These are phyloP conservation scores for Sclerurus mexicanus DNA, from an alignment of 2,113 vertebrate genomes.

Conservation along the genomic window DNA sequence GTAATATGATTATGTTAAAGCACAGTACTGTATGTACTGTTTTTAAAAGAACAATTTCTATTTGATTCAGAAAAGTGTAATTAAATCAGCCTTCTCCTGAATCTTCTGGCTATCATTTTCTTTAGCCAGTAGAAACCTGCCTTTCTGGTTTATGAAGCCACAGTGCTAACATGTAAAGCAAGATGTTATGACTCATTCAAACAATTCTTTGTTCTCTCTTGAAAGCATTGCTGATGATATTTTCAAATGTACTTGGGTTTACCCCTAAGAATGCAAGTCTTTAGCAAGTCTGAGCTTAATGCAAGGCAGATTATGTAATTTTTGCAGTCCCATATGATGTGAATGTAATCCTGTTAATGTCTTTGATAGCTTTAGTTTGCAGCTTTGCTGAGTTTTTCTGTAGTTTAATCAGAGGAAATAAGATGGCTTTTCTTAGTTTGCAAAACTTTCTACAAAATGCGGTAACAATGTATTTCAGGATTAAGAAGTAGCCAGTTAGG, in stretches of 20 bases:
- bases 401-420: not conserved
- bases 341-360: not conserved
- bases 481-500: not conserved
- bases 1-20: not conserved
- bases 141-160: constrained; percentile 69
- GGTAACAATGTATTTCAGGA: not conserved
- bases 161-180: constrained; percentile 48
- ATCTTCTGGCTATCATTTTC: constrained; percentile 49
- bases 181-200: constrained; percentile 68
- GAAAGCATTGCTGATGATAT: constrained; percentile 49
- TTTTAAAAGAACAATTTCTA: not conserved
- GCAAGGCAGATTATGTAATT: constrained; percentile 22
- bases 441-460: not conserved
- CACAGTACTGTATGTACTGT: not conserved
- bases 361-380: not conserved
- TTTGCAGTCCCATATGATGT: not conserved
- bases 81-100: not conserved
- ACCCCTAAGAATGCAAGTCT: constrained; percentile 40
- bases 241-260: constrained; percentile 58
- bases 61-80: not conserved
- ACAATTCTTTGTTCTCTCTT: constrained; percentile 73
- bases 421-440: not conserved
- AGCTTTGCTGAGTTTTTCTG: not conserved
- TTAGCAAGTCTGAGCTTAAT: constrained; percentile 35
- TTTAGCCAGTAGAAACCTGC: constrained; percentile 68